Base-by-base conservation (phyloP, 2,888 invertebrate species). In the Pristionchus maxplancki region DNA sequence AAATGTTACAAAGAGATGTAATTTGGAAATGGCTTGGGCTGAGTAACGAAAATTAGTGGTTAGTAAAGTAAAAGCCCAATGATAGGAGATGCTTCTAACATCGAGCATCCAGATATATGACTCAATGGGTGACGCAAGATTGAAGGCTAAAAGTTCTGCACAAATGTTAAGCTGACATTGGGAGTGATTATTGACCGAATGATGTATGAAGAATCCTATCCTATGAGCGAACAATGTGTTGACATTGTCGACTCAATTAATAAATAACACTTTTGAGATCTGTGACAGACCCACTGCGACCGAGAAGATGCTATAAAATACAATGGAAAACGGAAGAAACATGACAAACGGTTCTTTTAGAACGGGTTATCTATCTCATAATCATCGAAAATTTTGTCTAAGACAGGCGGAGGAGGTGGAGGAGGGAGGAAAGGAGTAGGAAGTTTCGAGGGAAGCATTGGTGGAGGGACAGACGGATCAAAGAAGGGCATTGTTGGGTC, bases 111-210 rank as follows among this genome's bases (percentile, higher is more conserved):
- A 3, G 17, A 31, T 67, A n/a, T 78, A 78, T 78, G 78, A 78
- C 78, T 78, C 78, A 78, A 78, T 78, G 48, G 48, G 28, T 28
- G 4, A 34, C 15, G 78, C 78, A 78, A 78, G 78, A 78, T 28
- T 0, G 48, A 24, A 48, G 78, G 71, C 71, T 71, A 24, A 20
- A 4, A 40, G 74, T 40, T 31, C 74, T 40, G 74, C 17, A 40
- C 74, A 67, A 11, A 67, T 24, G 74, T n/a, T 74, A 37, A 74
- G 74, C n/a, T 74, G 40, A 74, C n/a, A 40, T 20, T 37, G 1
- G 24, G 20, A 9, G 37, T 40, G 4, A 20, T 17, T 37, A 31
- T 31, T 1, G 71, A 71, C 37, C 37, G 37, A n/a, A 71, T 40
- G 37, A 6, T 8, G n/a, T 9, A 31, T 15, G 34, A 31, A 34